A percentile compares a stretch with the other conserved stretches of the same genome.
Conservation (phyloP, 2,797 vertebrate species). For the Ibycter americanus region DNA sequence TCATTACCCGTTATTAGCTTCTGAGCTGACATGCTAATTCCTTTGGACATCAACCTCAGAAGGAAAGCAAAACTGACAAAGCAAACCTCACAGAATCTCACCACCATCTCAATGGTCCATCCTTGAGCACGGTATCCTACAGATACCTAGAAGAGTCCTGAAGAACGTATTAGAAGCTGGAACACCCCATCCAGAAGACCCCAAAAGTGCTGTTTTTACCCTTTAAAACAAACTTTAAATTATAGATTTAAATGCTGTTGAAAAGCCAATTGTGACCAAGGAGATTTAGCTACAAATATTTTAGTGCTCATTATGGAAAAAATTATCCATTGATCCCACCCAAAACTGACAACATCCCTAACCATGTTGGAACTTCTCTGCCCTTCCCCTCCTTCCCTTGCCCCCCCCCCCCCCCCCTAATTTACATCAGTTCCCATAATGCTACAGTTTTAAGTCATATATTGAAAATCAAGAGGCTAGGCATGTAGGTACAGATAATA, state of each 20-base stretch:
- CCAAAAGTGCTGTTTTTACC: not conserved
- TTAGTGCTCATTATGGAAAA: not conserved
- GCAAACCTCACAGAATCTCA: not conserved
- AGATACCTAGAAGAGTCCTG: not conserved
- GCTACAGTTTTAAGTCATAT: not conserved
- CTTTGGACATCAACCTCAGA: not conserved
- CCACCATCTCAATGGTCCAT: not conserved
- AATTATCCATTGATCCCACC: not conserved
- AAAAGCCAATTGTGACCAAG: not conserved
- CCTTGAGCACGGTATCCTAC: not conserved
- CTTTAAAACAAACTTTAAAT: not conserved
- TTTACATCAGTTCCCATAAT: not conserved
- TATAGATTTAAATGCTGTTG: not conserved
- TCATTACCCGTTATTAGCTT: not conserved
- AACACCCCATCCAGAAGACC: not conserved
- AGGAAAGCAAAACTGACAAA: not conserved
- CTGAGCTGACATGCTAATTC: not conserved
- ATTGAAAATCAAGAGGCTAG: not conserved
- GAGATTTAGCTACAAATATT: not conserved
- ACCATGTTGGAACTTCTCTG: not conserved
- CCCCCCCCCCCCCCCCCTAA: fast-evolving
- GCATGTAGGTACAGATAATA: not conserved
- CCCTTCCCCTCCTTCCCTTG: too few species aligned
- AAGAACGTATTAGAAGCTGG: not conserved
- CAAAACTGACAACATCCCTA: not conserved